A percentile compares a stretch with the other conserved stretches of the same genome.
These are phyloP conservation scores for Asarcornis scutulata DNA, from an alignment of 2,113 vertebrate species.

Conservation along the genomic window DNA sequence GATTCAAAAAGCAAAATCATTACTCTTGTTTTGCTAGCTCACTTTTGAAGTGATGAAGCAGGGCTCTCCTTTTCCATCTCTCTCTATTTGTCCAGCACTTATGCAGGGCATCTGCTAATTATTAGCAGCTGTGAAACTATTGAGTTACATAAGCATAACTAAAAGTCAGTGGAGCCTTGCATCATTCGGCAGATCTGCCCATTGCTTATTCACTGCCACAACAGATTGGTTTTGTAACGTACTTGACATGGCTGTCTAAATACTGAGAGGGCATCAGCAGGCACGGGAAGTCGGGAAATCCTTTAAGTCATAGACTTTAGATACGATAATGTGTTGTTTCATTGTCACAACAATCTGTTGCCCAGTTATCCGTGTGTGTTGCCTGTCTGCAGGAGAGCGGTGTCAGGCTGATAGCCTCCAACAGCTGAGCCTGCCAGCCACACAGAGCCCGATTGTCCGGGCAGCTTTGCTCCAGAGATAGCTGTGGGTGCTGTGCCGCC, in stretches of 20 bases:
- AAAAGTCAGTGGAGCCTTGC: constrained; percentile 49
- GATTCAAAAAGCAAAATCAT: constrained; percentile 11
- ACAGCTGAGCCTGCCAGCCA: constrained; percentile 22
- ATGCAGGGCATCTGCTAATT: constrained; percentile 70
- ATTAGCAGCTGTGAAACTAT: constrained; percentile 74
- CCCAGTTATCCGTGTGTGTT: neutral
- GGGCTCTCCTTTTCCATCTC: neutral
- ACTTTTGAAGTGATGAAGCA: constrained; percentile 58
- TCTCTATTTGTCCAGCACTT: constrained; percentile 4
- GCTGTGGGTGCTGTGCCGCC: neutral
- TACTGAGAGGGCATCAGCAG: constrained; percentile 7
- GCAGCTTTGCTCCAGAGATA: neutral
- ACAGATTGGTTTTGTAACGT: constrained; percentile 59
- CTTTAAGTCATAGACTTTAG: constrained; percentile 16
- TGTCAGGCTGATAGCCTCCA: neutral
- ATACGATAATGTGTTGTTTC: neutral
- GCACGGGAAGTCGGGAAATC: constrained; percentile 35
- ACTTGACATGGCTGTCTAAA: constrained; percentile 16
- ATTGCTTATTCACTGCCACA: constrained; percentile 52
- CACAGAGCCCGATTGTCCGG: constrained; percentile 32
- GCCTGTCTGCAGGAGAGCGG: neutral
- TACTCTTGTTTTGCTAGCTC: constrained; percentile 19
- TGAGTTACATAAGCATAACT: constrained; percentile 66
- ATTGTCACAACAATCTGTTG: constrained; percentile 20
- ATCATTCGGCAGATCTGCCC: constrained; percentile 55